Evolutionary conservation across 2,888 invertebrate genomes (phyloP), one percentile per base, ranked within the genome.

Genomic region (Bellardia pandia): DNA sequence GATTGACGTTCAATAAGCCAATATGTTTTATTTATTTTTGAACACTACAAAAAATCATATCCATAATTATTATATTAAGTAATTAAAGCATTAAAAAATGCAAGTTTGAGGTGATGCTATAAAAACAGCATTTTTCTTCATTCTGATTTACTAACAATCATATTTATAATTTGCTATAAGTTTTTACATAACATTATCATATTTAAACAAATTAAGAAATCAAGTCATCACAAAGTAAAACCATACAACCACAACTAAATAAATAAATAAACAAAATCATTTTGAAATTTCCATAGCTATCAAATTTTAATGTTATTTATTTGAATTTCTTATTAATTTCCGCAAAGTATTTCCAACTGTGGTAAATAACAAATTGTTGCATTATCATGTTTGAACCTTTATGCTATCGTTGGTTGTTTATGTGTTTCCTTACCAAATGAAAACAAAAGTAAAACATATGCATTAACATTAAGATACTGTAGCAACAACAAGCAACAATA

Each of bases 291-390:
- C 45, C n/a, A 64, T 80, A n/a, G n/a, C n/a, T n/a, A 80, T 69
- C 14, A 23, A 62, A 69, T 74, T 66, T 60, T 53, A n/a, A 60
- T 53, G n/a, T 45, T 33, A 79, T 74, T 68, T 74, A 53, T 51
- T 71, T 51, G 53, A 83, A 64, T 83, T 76, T 83, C 75, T 62
- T 62, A 62, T 75, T 69, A 66, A 83, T 74, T 86, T 83, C 79
- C 75, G 68, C n/a, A 71, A 83, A 45, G 30, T 33, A 58, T 72
- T 86, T 71, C 64, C 81, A 76, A 77, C 71, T 77, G 66, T 72
- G 77, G 51, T 42, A 33, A 51, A 51, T 23, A 68, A 1, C 30
- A 58, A 78, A 68, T 77, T 85, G 56, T 85, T 86, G 84, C 76
- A 60, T 66, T 74, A 76, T 84, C 72, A 74, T 74, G 48, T 76